These are phyloP conservation scores for Gymnothorax reevesii DNA, from an alignment of 2,797 vertebrate species.

Conservation along the genomic window DNA sequence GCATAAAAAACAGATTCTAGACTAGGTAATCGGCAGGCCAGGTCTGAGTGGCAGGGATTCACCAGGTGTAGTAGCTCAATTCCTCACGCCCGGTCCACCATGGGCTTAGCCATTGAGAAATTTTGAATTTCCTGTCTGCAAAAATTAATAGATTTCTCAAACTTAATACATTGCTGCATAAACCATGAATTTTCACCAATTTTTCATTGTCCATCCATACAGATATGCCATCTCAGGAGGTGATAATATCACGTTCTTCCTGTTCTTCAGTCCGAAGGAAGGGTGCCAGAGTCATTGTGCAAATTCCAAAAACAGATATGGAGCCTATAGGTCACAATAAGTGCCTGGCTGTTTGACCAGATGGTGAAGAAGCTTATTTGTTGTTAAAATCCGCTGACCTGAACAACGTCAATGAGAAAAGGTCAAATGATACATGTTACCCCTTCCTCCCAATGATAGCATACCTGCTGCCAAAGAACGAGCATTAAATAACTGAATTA, in stretches of 20 bases:
- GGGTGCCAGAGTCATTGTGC: slow-evolving; percentile 69
- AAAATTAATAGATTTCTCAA: not conserved
- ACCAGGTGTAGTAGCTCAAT: not conserved
- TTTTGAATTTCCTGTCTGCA: not conserved
- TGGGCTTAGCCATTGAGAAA: not conserved
- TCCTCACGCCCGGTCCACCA: not conserved
- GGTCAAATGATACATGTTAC: slow-evolving; percentile 55
- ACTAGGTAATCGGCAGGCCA: not conserved
- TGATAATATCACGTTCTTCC: slow-evolving; percentile 43
- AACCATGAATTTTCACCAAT: not conserved
- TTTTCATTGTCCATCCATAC: not conserved
- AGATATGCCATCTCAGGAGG: not conserved
- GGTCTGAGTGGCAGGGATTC: not conserved
- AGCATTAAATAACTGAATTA: not conserved
- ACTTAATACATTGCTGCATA: not conserved
- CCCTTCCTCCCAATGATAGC: slow-evolving; percentile 3
- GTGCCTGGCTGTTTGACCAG: slow-evolving; percentile 81
- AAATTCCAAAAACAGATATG: slow-evolving; percentile 80
- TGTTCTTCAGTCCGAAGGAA: slow-evolving; percentile 47
- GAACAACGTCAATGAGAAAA: slow-evolving; percentile 64
- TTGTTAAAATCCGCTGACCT: slow-evolving; percentile 77
- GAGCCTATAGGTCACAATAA: slow-evolving; percentile 75
- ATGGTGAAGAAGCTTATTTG: slow-evolving; percentile 78
- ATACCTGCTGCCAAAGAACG: not conserved
- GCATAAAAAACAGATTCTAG: not conserved